Conservation (phyloP, 2,113 vertebrate species). For the Prietella phreatophila region DNA sequence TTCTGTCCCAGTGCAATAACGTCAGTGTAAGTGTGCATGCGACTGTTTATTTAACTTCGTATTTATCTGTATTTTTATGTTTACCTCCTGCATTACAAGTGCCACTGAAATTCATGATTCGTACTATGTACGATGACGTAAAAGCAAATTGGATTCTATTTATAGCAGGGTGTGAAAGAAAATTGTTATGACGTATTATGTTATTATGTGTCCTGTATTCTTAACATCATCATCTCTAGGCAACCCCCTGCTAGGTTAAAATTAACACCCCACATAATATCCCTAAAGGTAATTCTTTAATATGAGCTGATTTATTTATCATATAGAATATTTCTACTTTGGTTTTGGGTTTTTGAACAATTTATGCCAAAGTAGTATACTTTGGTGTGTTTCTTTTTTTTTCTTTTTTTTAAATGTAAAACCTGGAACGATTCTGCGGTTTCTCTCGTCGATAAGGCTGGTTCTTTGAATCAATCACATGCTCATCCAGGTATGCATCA, state of each 20-base stretch:
- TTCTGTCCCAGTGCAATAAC: not conserved
- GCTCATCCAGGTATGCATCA: not conserved
- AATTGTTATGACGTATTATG: not conserved
- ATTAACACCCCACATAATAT: not conserved
- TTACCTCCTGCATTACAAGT: too few species aligned
- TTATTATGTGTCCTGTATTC: not conserved
- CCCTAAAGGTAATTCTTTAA: not conserved
- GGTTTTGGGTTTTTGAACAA: not conserved
- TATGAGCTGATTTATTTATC: not conserved
- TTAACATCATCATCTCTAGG: not conserved
- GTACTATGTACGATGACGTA: too few species aligned
- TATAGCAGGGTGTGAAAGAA: not conserved
- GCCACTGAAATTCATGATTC: too few species aligned
- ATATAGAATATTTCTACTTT: not conserved
- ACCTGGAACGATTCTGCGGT: not conserved
- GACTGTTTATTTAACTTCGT: not conserved
- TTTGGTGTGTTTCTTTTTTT: not conserved
- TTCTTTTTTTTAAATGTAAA: not conserved
- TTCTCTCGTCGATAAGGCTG: not conserved
- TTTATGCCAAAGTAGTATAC: too few species aligned
- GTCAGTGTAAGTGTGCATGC: too few species aligned
- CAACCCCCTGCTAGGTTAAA: not conserved
- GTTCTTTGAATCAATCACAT: not conserved
- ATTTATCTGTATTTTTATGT: too few species aligned
- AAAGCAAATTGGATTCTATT: not conserved